Base-by-base conservation (phyloP, 2,113 vertebrate genomes). In the Antennarius striatus region DNA sequence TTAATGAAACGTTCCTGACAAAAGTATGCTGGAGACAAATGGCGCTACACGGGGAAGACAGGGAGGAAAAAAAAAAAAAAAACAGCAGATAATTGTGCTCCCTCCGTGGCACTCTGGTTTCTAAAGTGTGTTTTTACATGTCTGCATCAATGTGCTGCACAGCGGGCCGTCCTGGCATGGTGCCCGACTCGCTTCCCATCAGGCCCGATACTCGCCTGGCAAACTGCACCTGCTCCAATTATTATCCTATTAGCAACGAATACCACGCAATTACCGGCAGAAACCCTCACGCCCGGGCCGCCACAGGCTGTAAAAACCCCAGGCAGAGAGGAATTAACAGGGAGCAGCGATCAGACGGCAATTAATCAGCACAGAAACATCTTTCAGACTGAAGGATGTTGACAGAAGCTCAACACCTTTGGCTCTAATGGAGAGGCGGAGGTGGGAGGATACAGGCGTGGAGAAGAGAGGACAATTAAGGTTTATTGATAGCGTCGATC, bases 241-340 rank as follows among this genome's bases (percentile, higher is more conserved):
- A 92, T 92, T 93, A 93, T 91, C 90, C 89, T 92, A 92, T 93
- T 93, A 93, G 91, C 87, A 91, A 93, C 86, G 90, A 92, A 92
- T 89, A 89, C 90, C 83, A 82, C 88, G 84, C 86, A 94, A 93
- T 93, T 93, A 93, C 80, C 2, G 69, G 59, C 53, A 79, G 81
- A 85, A 91, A 88, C 82, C 84, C 85, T 85, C 87, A 87, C 88
- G 83, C 81, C 58, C 80, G 39, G 63, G 79, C 84, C 29, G 50
- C 77, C 46, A 10, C 76, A n/a, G 83, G 71, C 81, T 73, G 71
- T 67, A 73, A 89, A 82, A 83, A 81, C 71, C 79, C 82, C 48
- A 76, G 39, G 81, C 32, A 85, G 80, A 83, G 75, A 74, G 82
- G 85, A 91, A 91, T 92, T 89, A 92, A 80, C 75, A 48, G 77